These are phyloP conservation scores for Mesoligia furuncula DNA, from an alignment of 2,888 invertebrate genomes.

Conservation along the genomic window DNA sequence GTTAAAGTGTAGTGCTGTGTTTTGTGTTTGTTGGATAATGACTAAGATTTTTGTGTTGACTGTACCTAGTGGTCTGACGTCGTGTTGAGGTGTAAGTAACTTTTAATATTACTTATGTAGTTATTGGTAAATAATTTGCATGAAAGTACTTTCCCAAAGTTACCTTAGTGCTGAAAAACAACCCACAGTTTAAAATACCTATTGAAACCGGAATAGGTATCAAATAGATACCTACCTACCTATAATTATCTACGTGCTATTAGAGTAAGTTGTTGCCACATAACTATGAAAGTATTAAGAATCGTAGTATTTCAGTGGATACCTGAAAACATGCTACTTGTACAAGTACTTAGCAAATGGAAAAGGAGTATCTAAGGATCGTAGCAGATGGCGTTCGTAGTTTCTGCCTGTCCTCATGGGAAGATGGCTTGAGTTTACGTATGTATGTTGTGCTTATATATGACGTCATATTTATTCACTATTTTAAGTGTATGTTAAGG, in stretches of 20 bases:
- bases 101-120: slow-evolving; percentile 10
- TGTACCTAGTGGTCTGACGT: slow-evolving; percentile 54
- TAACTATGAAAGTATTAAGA: neutral
- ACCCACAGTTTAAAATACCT: neutral
- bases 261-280: neutral
- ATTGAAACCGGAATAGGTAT: too few species aligned
- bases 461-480: neutral
- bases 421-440: neutral
- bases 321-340: neutral
- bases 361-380: neutral
- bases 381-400: neutral
- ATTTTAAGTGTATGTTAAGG: neutral
- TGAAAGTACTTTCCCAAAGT: neutral
- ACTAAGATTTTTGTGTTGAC: slow-evolving; percentile 75
- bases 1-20: slow-evolving; percentile 69
- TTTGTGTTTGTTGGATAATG: slow-evolving; percentile 73
- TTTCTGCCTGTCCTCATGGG: neutral
- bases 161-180: neutral
- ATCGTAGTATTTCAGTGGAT: neutral
- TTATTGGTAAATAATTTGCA: neutral
- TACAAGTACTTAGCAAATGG: too few species aligned
- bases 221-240: neutral
- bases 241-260: neutral
- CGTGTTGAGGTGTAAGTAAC: slow-evolving; percentile 63
- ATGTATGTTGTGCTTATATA: neutral